Percentiles rank a stretch among this genome's conserved stretches.
Conservation (phyloP, 2,113 vertebrate species). For the Taurulus bubalis region DNA sequence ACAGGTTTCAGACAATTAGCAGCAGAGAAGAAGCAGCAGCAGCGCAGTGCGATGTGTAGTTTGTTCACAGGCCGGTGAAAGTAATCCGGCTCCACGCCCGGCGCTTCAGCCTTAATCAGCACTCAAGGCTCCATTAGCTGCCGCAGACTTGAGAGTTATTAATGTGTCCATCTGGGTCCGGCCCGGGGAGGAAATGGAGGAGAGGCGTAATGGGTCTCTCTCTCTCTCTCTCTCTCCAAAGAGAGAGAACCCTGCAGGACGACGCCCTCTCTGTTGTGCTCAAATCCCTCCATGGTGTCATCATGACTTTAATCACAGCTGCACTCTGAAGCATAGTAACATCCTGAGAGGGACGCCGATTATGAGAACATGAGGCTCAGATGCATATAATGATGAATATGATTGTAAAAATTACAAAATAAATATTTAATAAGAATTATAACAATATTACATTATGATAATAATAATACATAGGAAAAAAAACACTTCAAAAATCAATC, state of each 20-base stretch:
- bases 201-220: slow-evolving; percentile 62
- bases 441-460: neutral
- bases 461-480: no score
- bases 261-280: slow-evolving; percentile 20
- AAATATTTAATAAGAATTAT: neutral
- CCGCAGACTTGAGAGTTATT: slow-evolving; percentile 66
- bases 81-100: slow-evolving; percentile 24
- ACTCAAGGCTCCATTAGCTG: slow-evolving; percentile 74
- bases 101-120: slow-evolving; percentile 64
- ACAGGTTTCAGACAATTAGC: neutral
- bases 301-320: slow-evolving; percentile 43
- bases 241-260: neutral
- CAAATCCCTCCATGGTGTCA: slow-evolving; percentile 25
- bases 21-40: neutral
- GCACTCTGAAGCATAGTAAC: neutral
- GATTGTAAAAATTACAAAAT: neutral
- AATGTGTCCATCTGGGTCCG: slow-evolving; percentile 76
- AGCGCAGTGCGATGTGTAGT: neutral
- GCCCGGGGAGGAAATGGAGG: slow-evolving; percentile 73
- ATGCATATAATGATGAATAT: neutral
- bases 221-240: neutral
- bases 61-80: slow-evolving; percentile 26
- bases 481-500: no score
- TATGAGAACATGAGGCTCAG: neutral
- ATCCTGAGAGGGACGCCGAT: slow-evolving; percentile 18